Percentiles rank a stretch among this genome's conserved stretches.
phyloP scores from a whole-genome alignment of 1,140 invertebrate species.

The Drosophila rufa region DNA sequence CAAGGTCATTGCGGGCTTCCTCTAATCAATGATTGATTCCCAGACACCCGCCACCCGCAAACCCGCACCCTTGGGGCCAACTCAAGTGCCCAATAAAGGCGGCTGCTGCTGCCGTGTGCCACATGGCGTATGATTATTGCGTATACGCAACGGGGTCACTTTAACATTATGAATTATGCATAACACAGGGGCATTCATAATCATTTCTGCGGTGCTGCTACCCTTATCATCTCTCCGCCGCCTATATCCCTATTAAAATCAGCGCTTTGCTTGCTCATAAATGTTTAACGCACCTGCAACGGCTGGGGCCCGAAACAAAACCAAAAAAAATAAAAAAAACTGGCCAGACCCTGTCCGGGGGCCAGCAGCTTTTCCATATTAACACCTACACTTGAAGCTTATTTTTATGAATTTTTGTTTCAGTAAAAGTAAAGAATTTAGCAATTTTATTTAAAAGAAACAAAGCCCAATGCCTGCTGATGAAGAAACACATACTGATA shows the following conservation, averaged over 20 bases:
- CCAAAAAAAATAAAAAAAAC: conserved; percentile 5
- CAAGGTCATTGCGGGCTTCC: conserved; percentile 10
- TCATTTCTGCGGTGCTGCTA: conserved; percentile 63
- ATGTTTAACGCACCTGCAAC: conserved; percentile 81
- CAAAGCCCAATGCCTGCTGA: too few species aligned
- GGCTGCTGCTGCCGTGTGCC: conserved; percentile 17
- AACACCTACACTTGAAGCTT: conserved; percentile 1
- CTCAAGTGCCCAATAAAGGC: conserved; percentile 31
- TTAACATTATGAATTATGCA: conserved; percentile 80
- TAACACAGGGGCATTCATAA: conserved; percentile 65
- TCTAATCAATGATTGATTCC: conserved; percentile 39
- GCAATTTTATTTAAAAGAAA: neutral
- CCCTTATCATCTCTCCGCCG: neutral
- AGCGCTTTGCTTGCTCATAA: conserved; percentile 61
- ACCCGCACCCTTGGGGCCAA: conserved; percentile 5
- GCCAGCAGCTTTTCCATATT: conserved; percentile 12
- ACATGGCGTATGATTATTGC: conserved; percentile 75
- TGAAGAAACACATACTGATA: too few species aligned
- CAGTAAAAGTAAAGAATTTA: too few species aligned
- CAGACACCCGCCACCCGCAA: neutral
- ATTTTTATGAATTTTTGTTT: neutral
- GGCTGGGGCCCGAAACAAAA: conserved; percentile 5
- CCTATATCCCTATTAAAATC: conserved; percentile 40
- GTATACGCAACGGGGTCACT: conserved; percentile 80
- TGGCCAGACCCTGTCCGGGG: neutral